Evolutionary conservation across 2,797 vertebrate genomes (phyloP), one percentile per base, ranked within the genome.

Genomic region (Thripadectes ignobilis): DNA sequence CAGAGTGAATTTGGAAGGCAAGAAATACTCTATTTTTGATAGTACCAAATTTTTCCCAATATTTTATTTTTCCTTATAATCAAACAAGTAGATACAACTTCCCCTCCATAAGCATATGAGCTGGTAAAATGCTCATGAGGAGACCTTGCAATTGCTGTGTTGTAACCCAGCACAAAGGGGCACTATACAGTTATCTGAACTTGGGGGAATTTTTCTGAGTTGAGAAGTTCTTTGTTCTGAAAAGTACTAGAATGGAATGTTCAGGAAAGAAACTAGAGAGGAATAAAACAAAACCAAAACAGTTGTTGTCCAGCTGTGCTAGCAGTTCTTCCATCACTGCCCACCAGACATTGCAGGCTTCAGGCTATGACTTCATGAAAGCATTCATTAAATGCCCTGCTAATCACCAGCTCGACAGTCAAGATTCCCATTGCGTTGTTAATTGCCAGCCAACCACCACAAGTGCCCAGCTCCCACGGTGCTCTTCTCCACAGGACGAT

Each of bases 281-380:
- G 19, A 57, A 86, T 11, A 81, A 93, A 92, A 22, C 9, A 43
- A 87, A 75, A 93, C 4, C 6, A 27, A 71, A 90, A 57, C 38
- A 89, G 67, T 52, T 36, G 39, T 14, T 92, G 54, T 76, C 43
- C 95, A 96, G 96, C 96, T 95, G 96, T 91, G 76, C 67, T 54
- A 81, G 96, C 97, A 97, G 97, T 62, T 78, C 61, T 90, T 99
- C 98, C 58, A 71, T 98, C 98, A 94, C 97, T 69, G 92, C 98
- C 98, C 94, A 96, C 98, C 98, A 75, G 96, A 93, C 86, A 49
- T 88, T 8, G 48, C 63, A 95, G 98, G 98, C 88, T 99, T 97
- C 80, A 81, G 98, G 97, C 97, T 85, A 92, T 87, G 97, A 98
- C 89, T 92, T 98, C 98, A 99, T 98, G 84, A 93, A 97, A 39